Evolutionary conservation across 1,140 invertebrate genomes (phyloP), one percentile per base, ranked within the genome.

Genomic region (Drosophila erecta): DNA sequence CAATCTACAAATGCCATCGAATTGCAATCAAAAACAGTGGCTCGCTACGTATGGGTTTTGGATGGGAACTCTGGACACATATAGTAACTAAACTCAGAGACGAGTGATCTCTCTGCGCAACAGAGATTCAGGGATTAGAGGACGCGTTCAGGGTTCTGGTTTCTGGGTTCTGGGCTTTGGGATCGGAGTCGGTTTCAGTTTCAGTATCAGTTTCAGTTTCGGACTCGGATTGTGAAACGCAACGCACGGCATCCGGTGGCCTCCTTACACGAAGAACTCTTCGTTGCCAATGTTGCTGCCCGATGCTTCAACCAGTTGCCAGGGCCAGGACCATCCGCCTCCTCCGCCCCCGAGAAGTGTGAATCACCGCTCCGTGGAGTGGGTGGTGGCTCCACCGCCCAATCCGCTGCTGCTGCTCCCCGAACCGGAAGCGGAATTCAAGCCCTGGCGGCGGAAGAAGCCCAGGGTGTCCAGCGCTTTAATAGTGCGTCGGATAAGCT

Each of bases 381-480:
- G 91, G 0, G 91, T 91, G 56, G 91, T 90, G 41, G 89, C 84
- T 0, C 85, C 89, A 10, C 71, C 53, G 51, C 74, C 75, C 38
- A 62, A 3, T 0, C 58, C 58, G 38, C 77, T 47, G 10, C 79
- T 66, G 49, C 87, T 84, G 67, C 76, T 72, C 40, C 66, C 80
- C 7, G 85, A 74, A 0, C 74, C 75, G 1, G 64, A 67, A 17
- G 37, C 59, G 4, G 54, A 61, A 35, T 64, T 55, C 7, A 65
- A 43, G 6, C 74, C 74, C 17, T 83, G 81, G 14, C 84, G 85
- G 17, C 81, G 75, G 67, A 97, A 96, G 92, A 96, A 97, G 12
- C 95, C 96, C 12, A 98, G 93, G 20, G 93, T 94, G 38, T 94
- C 94, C 22, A 98, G 93, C 2, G 96, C 96, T 24, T 94, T 94